A percentile compares a stretch with the other conserved stretches of the same genome.
phyloP scores from a whole-genome alignment of 2,113 vertebrate genomes.

The Campylomormyrus numenius region DNA sequence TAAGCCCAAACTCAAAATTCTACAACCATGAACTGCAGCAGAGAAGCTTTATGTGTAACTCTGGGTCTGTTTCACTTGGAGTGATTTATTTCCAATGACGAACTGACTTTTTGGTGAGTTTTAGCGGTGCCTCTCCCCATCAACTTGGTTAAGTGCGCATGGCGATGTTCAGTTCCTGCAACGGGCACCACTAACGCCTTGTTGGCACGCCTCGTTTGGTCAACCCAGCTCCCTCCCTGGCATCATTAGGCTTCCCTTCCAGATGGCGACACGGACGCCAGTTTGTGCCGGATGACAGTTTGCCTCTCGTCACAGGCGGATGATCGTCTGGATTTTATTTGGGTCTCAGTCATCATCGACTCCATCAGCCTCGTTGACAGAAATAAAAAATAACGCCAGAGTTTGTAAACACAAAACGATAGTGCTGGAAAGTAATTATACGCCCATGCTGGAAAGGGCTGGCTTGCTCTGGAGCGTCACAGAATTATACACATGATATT shows the following conservation, averaged over 20 bases:
- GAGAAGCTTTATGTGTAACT: background rate
- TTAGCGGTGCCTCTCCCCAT: background rate
- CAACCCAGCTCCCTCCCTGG: background rate
- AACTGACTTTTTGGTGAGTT: background rate
- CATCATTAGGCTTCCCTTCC: background rate
- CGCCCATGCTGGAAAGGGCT: background rate
- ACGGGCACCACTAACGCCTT: background rate
- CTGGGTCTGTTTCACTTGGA: background rate
- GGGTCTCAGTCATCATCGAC: background rate
- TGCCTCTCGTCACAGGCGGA: background rate
- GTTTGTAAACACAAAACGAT: too few species aligned
- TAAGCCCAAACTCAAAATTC: background rate
- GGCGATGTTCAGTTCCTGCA: background rate
- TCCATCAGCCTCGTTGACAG: background rate
- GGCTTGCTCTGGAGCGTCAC: background rate
- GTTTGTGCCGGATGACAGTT: background rate
- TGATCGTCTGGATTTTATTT: background rate
- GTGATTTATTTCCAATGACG: background rate
- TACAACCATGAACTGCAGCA: background rate
- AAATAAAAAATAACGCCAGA: background rate
- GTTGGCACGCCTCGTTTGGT: background rate
- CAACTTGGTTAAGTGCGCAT: background rate
- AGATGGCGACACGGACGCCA: background rate
- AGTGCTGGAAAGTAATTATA: background rate
- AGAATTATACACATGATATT: background rate